Percentiles rank a stretch among this genome's conserved stretches.
phyloP scores from a whole-genome alignment of 2,888 invertebrate genomes.

The Nomada flava region DNA sequence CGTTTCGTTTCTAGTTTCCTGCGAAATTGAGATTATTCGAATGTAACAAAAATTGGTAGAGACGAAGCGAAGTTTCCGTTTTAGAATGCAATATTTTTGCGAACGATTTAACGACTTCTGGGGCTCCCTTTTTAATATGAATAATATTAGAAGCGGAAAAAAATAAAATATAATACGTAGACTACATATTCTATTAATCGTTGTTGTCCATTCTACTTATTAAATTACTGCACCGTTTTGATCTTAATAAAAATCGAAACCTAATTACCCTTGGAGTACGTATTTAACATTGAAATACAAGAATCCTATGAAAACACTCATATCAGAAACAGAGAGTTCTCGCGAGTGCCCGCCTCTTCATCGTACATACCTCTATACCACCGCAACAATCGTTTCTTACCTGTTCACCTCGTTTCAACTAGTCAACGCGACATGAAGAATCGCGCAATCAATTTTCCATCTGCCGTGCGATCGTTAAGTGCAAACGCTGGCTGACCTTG shows the following conservation, averaged over 20 bases:
- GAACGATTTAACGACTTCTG: no score
- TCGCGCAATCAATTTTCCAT: conserved; percentile 13
- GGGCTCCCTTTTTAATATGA: no score
- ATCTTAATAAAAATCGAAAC: no score
- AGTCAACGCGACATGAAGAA: background rate
- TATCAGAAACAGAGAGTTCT: background rate
- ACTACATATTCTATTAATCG: no score
- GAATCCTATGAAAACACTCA: no score
- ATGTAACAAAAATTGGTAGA: background rate
- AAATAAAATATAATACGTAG: no score
- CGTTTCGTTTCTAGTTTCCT: background rate
- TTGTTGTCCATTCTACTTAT: no score
- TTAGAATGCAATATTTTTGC: no score
- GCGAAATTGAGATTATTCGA: background rate
- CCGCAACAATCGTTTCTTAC: background rate
- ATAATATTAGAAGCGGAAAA: no score
- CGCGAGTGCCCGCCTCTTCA: background rate
- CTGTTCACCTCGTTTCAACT: background rate
- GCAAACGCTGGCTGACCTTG: conserved; percentile 9
- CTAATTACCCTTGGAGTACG: no score
- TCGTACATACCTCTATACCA: background rate
- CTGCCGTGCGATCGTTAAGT: background rate
- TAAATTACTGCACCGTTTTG: no score
- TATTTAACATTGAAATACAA: no score
- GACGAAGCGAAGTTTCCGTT: background rate